phyloP scores from a whole-genome alignment of 37 sponge, comb jelly and placozoan genomes.

The Aplysina aerophoba region DNA sequence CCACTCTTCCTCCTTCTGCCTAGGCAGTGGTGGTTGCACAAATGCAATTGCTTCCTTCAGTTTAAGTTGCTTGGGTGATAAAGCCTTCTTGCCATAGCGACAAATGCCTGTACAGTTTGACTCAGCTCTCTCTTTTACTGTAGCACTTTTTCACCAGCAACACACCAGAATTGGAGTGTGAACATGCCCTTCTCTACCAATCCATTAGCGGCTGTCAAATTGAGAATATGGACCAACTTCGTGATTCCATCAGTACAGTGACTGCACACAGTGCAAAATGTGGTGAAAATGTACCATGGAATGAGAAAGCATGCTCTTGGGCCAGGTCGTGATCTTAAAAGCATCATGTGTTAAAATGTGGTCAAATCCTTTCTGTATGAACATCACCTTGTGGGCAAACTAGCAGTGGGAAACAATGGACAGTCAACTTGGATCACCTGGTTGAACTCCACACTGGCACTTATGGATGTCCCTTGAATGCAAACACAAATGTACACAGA shows the following conservation, averaged over 20 bases:
- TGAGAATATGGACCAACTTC: constrained; percentile 9
- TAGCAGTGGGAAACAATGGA: constrained; percentile 22
- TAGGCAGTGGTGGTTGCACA: too few relatives aligned
- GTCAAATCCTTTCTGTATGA: not conserved
- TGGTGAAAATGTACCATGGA: constrained; percentile 12
- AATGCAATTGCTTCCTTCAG: too few relatives aligned
- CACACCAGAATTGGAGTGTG: too few relatives aligned
- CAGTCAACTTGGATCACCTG: constrained; percentile 28
- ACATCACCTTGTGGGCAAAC: not conserved
- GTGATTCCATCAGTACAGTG: not conserved
- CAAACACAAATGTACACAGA: constrained; percentile 1
- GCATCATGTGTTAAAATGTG: constrained; percentile 21
- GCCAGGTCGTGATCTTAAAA: not conserved
- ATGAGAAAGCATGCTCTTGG: not conserved
- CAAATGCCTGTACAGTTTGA: too few relatives aligned
- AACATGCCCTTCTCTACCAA: too few relatives aligned
- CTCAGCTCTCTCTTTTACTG: too few relatives aligned
- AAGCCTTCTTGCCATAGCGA: too few relatives aligned
- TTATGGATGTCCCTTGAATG: constrained; percentile 49
- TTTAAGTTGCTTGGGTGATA: too few relatives aligned
- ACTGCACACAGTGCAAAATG: constrained; percentile 1
- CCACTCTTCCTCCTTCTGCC: too few relatives aligned
- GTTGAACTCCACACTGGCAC: constrained; percentile 35
- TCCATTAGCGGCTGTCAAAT: too few relatives aligned
- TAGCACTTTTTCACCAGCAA: too few relatives aligned